Conservation (phyloP, 2,797 vertebrate genomes). For the Bradypus variegatus region DNA sequence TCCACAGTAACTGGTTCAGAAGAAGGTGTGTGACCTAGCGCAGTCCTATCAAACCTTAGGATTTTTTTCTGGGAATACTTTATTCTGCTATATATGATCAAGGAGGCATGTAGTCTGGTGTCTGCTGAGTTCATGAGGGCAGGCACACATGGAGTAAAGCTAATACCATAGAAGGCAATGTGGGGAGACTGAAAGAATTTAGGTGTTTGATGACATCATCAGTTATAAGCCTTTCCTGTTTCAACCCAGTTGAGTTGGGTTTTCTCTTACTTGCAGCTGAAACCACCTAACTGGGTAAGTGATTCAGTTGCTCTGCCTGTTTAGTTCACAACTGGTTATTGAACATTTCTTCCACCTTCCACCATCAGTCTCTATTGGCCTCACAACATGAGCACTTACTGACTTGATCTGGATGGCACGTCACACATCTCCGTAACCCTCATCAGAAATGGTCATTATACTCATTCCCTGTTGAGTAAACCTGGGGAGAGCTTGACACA, state of each 20-base stretch:
- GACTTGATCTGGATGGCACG: neutral
- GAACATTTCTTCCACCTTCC: neutral
- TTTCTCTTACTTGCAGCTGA: constrained; percentile 15
- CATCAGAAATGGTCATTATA: neutral
- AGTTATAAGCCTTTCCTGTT: neutral
- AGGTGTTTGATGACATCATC: neutral
- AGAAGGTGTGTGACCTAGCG: neutral
- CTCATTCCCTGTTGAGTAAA: neutral
- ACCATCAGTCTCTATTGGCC: neutral
- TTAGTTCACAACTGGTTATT: neutral
- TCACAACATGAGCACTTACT: neutral
- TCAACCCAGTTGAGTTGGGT: neutral
- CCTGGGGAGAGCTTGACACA: neutral
- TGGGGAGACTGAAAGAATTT: neutral
- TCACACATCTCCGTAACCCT: neutral
- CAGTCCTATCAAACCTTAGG: neutral
- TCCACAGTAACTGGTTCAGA: neutral
- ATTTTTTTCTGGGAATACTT: neutral
- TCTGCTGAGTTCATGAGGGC: neutral
- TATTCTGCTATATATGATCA: neutral
- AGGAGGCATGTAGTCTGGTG: neutral
- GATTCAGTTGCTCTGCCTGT: neutral
- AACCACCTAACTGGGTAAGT: neutral
- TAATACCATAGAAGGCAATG: neutral
- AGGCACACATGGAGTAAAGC: neutral